Base-by-base conservation (phyloP, 2,797 vertebrate species). In the Choloepus didactylus region DNA sequence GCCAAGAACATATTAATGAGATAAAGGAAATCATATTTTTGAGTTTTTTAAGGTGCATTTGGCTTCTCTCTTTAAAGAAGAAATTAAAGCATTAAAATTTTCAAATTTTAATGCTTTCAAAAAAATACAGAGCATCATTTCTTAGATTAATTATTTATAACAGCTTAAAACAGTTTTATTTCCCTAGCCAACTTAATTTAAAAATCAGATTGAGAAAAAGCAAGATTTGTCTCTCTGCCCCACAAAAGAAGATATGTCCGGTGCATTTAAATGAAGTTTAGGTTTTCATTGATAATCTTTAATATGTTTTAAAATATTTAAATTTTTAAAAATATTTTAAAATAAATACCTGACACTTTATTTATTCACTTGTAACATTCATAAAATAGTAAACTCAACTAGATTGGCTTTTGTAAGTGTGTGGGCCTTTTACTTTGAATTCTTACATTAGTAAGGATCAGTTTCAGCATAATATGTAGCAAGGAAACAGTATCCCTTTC, bases 91-190 rank as follows among this genome's bases (percentile, higher is more conserved):
- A 86, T 70, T 95, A 76, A 72, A 14, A 2, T 73, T 91, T 88
- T n/a, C n/a, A n/a, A n/a, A n/a, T n/a, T n/a, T n/a, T n/a, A n/a
- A n/a, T n/a, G n/a, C 72, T 81, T 94, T 87, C n/a, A 92, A 95
- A 94, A 49, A 96, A 92, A n/a, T 82, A 66, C 31, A 92, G 19
- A 84, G 18, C 15, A 51, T 77, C 16, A 4, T 70, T 89, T 93
- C 69, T 96, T 86, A 25, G 35, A 94, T 87, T 96, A 92, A 95
- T 95, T 96, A 97, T 95, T 97, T 96, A 95, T 87, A 73, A 89
- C 15, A 75, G 6, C 69, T 96, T 96, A 84, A 95, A 93, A 87
- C 18, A 49, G 19, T 90, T 87, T 81, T 56, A 69, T 85, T 94
- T 89, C 59, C 19, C 3, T 46, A 83, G 64, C 84, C 86, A 96